phyloP scores from a whole-genome alignment of 2,797 vertebrate genomes.

The Amblyopsis hoosieri region DNA sequence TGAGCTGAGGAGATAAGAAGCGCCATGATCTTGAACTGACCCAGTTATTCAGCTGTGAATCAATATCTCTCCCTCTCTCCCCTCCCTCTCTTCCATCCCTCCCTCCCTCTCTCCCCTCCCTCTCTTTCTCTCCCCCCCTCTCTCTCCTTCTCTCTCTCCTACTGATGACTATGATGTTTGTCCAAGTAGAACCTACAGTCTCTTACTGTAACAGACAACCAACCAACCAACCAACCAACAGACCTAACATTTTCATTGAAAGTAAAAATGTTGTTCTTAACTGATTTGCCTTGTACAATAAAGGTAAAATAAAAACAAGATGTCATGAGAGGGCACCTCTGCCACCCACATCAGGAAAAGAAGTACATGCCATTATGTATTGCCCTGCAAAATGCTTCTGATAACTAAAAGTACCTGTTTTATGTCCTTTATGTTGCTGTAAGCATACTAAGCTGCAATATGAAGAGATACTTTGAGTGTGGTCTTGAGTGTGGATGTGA shows the following conservation, averaged over 20 bases:
- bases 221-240: too few species aligned
- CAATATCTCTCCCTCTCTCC: slow-evolving; percentile 28
- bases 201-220: slow-evolving; percentile 20
- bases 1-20: slow-evolving; percentile 68
- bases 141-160: slow-evolving; percentile 5
- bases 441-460: slow-evolving; percentile 17
- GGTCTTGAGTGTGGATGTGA: slow-evolving; percentile 3
- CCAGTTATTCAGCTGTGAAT: slow-evolving; percentile 78
- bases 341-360: slow-evolving; percentile 9
- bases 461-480: slow-evolving; percentile 10
- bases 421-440: slow-evolving; percentile 9
- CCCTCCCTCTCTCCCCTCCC: neutral
- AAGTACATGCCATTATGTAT: slow-evolving; percentile 13
- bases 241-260: slow-evolving; percentile 29
- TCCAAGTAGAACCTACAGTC: slow-evolving; percentile 39
- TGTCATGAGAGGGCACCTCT: slow-evolving; percentile 41
- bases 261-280: neutral
- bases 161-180: slow-evolving; percentile 19
- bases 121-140: slow-evolving; percentile 15
- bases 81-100: neutral
- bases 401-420: slow-evolving; percentile 4
- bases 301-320: neutral
- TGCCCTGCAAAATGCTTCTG: neutral
- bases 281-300: too few species aligned
- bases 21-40: slow-evolving; percentile 72